These are phyloP conservation scores for Callosobruchus maculatus DNA, from an alignment of 2,888 invertebrate genomes.

Conservation along the genomic window DNA sequence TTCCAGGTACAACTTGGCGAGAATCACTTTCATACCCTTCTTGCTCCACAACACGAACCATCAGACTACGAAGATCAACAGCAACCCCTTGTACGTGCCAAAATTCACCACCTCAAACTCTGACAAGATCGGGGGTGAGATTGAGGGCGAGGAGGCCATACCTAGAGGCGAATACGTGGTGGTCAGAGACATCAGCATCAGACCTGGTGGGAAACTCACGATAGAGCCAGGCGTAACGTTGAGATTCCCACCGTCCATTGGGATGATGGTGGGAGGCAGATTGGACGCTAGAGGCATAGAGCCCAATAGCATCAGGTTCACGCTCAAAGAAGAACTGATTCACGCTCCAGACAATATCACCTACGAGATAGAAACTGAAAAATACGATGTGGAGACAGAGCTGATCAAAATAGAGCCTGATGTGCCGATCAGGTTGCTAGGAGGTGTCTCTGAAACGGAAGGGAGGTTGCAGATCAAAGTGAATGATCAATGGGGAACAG, in stretches of 20 bases:
- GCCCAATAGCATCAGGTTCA: slow-evolving; percentile 76
- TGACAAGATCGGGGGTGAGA: slow-evolving; percentile 82
- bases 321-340: slow-evolving; percentile 71
- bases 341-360: slow-evolving; percentile 63
- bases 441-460: slow-evolving; percentile 76
- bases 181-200: slow-evolving; percentile 88
- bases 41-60: slow-evolving; percentile 87
- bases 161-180: slow-evolving; percentile 86
- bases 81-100: slow-evolving; percentile 73
- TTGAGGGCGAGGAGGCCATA: slow-evolving; percentile 83
- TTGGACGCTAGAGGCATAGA: slow-evolving; percentile 77
- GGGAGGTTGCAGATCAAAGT: slow-evolving; percentile 84
- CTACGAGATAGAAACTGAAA: slow-evolving; percentile 53
- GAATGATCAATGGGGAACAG: slow-evolving; percentile 91
- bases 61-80: slow-evolving; percentile 77
- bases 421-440: slow-evolving; percentile 74
- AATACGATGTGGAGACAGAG: slow-evolving; percentile 53
- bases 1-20: slow-evolving; percentile 89
- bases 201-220: slow-evolving; percentile 88
- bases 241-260: slow-evolving; percentile 87
- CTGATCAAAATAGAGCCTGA: slow-evolving; percentile 60
- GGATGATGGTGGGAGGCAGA: slow-evolving; percentile 94
- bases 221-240: slow-evolving; percentile 86
- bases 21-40: slow-evolving; percentile 87
- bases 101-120: slow-evolving; percentile 65